Conservation (phyloP, 2,113 vertebrate species). For the Pleuronectes platessa region DNA sequence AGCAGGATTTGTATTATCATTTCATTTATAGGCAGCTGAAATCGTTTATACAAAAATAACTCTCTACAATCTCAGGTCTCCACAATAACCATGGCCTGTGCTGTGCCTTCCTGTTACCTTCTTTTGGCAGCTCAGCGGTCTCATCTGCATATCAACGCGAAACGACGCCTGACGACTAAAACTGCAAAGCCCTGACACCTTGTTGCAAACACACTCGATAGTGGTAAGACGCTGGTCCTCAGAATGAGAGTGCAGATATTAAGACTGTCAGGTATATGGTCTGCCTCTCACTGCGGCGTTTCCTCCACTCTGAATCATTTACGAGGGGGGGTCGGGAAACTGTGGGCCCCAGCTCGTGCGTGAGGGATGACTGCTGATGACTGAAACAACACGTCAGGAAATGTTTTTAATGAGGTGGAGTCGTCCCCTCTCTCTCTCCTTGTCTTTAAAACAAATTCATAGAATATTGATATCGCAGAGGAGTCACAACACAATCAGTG, state of each 20-base stretch:
- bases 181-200: slow-evolving; percentile 57
- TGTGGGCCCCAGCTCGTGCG: too few relatives aligned
- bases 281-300: slow-evolving; percentile 25
- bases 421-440: slow-evolving; percentile 10
- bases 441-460: slow-evolving; percentile 44
- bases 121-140: slow-evolving; percentile 56
- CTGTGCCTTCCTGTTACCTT: slow-evolving; percentile 39
- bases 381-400: slow-evolving; percentile 56
- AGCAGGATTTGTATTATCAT: too few relatives aligned
- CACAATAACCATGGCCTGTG: slow-evolving; percentile 21
- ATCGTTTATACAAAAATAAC: too few relatives aligned
- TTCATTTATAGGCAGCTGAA: too few relatives aligned
- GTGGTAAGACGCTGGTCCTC: slow-evolving; percentile 17
- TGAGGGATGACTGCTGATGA: slow-evolving; percentile 20
- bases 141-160: slow-evolving; percentile 61
- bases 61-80: slow-evolving; percentile 41
- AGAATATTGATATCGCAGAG: slow-evolving; percentile 41
- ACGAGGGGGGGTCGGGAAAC: not conserved
- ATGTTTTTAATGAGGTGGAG: slow-evolving; percentile 67
- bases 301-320: slow-evolving; percentile 17
- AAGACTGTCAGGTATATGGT: slow-evolving; percentile 42
- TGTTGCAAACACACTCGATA: slow-evolving; percentile 42
- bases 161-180: slow-evolving; percentile 43
- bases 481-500: slow-evolving; percentile 23
- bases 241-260: slow-evolving; percentile 11